Evolutionary conservation across 2,113 vertebrate species (phyloP), one percentile per base, ranked within the genome.

Genomic region (Spea multiplicata): DNA sequence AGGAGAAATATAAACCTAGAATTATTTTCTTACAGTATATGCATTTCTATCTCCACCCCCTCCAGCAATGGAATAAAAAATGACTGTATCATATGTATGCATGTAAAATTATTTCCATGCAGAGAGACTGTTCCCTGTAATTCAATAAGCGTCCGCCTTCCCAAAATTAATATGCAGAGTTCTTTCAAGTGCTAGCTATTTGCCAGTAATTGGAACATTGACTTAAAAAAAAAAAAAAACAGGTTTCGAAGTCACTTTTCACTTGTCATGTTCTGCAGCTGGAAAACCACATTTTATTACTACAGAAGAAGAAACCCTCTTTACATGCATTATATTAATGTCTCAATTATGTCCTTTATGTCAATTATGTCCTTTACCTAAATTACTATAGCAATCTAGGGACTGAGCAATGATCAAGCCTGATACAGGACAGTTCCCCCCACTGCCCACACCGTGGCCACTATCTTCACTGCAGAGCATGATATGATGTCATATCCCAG

Each of bases 111-210:
- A 76, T 69, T 76, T 76, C 68, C 65, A 69, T 69, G 66, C 66
- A 76, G 66, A 69, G 50, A 47, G 52, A 69, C 66, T 69, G 66
- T 76, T 68, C 75, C 48, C 59, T 50, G 66, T 69, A 76, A 76
- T 76, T 76, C 46, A 30, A 68, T 69, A 76, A 76, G 66, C 65
- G 30, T 44, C 69, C 44, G 50, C 52, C 49, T 59, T 68, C 75
- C 66, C 57, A 46, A 76, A 76, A 76, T 76, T 59, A 76, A 76
- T 76, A 76, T 76, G 75, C 52, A 76, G 75, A 55, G 66, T 16
- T 49, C 66, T 69, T 76, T 68, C 75, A 76, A 69, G 75, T 59
- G 66, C 65, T 57, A 61, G 75, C 50, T 76, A 76, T 78, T 78
- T 71, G 46, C 16, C 53, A 78, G 66, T 76, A 69, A 61, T 76